Percentiles rank a stretch among this genome's conserved stretches.
These are phyloP conservation scores for Hemistola chrysoprasaria DNA, from an alignment of 2,888 invertebrate species.

Conservation along the genomic window DNA sequence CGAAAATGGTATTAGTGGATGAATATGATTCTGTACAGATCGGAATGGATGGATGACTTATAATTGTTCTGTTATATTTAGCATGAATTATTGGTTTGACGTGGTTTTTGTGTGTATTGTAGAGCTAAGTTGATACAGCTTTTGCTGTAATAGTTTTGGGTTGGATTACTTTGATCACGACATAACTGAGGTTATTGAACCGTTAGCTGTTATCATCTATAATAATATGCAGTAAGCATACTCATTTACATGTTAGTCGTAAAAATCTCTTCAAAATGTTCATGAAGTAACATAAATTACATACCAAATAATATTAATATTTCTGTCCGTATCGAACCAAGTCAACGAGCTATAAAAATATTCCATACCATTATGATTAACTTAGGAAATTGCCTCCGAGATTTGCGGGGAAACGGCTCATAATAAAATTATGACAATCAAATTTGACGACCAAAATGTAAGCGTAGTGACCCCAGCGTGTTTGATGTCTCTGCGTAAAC, in stretches of 20 bases:
- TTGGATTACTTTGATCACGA: slow-evolving; percentile 11
- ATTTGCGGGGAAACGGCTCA: slow-evolving; percentile 40
- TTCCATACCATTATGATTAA: slow-evolving; percentile 32
- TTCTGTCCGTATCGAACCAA: slow-evolving; percentile 4
- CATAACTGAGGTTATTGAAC: slow-evolving; percentile 2
- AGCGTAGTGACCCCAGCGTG: slow-evolving; percentile 70
- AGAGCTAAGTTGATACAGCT: too few relatives aligned
- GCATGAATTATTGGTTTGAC: slow-evolving; percentile 80
- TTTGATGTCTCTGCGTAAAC: slow-evolving; percentile 79
- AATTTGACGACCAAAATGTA: slow-evolving; percentile 64
- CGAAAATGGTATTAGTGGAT: slow-evolving; percentile 77
- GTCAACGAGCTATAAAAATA: slow-evolving; percentile 21
- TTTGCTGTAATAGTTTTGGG: slow-evolving; percentile 7
- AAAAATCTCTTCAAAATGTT: too few relatives aligned
- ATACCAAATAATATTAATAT: too few relatives aligned
- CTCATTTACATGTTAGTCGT: too few relatives aligned
- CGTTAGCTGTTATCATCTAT: too few relatives aligned
- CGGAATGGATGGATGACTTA: slow-evolving; percentile 74
- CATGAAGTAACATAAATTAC: too few relatives aligned
- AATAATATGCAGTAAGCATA: too few relatives aligned
- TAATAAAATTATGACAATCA: slow-evolving; percentile 71
- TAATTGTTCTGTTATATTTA: slow-evolving; percentile 79
- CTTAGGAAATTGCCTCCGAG: slow-evolving; percentile 45
- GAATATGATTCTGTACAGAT: slow-evolving; percentile 77
- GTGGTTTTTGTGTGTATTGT: slow-evolving; percentile 54